Conservation (phyloP, 2,888 invertebrate species). For the Hypercompe scribonia region DNA sequence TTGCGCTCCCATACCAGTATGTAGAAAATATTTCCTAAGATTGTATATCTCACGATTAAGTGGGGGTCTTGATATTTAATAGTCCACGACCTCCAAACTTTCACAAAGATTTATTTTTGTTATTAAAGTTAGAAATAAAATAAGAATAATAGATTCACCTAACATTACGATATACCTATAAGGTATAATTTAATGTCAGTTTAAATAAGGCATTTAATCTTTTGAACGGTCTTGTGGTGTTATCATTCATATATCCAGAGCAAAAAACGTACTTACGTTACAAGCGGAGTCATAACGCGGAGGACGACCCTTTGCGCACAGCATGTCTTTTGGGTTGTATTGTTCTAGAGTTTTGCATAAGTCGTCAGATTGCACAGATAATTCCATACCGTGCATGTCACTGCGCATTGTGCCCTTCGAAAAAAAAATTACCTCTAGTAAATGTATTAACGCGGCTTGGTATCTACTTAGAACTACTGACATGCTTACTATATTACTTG, state of each 20-base stretch:
- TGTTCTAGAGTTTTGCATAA: constrained; percentile 66
- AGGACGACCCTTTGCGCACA: constrained; percentile 73
- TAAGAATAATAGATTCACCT: no score
- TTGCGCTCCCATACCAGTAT: no score
- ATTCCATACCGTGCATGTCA: constrained; percentile 78
- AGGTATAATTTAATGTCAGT: no score
- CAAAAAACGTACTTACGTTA: constrained; percentile 69
- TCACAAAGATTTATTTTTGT: no score
- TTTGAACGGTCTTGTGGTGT: no score
- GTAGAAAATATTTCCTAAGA: no score
- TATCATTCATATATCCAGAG: background rate
- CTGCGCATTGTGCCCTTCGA: constrained; percentile 77
- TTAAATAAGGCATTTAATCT: no score
- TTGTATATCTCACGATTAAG: no score
- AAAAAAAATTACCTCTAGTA: background rate
- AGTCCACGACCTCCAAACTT: no score
- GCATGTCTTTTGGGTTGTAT: constrained; percentile 72
- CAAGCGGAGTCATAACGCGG: constrained; percentile 78
- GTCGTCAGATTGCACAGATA: constrained; percentile 61
- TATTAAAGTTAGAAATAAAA: no score
- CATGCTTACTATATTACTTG: background rate
- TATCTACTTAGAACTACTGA: background rate
- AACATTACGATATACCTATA: no score
- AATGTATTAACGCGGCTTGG: background rate
- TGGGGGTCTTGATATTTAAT: no score